A percentile compares a stretch with the other conserved stretches of the same genome.
Evolutionary conservation across 2,113 vertebrate genomes (phyloP).

Genomic region (Alligator mississippiensis): DNA sequence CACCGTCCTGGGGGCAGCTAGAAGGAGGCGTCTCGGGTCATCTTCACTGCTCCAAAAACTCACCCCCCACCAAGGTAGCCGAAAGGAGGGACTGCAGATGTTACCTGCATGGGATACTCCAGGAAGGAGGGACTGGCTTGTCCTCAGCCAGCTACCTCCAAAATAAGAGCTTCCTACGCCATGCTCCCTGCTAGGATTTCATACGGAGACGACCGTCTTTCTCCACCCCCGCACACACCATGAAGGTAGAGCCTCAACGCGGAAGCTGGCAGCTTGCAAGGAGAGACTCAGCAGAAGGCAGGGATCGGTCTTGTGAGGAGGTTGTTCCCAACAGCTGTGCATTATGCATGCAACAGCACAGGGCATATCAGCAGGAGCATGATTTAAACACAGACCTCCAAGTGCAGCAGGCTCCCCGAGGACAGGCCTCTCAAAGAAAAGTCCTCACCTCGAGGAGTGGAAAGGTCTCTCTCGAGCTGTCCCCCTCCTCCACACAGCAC

Average conservation of each 20-base stretch:
- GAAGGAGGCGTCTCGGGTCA: not conserved
- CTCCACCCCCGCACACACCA: not conserved
- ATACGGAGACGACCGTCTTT: not conserved
- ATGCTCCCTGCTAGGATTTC: not conserved
- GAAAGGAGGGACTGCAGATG: not conserved
- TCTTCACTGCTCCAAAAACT: not conserved
- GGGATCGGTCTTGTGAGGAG: slow-evolving; percentile 35
- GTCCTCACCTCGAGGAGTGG: not conserved
- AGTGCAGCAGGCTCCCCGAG: slow-evolving; percentile 56
- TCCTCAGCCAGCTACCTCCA: not conserved
- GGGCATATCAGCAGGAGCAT: slow-evolving; percentile 56
- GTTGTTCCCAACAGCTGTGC: slow-evolving; percentile 67
- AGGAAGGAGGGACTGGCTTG: not conserved
- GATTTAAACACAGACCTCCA: slow-evolving; percentile 56
- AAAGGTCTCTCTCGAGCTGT: no score
- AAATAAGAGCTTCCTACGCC: not conserved
- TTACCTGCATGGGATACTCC: not conserved
- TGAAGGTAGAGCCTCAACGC: not conserved
- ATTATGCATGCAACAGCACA: slow-evolving; percentile 65
- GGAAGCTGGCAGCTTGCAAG: not conserved
- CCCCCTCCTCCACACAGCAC: not conserved
- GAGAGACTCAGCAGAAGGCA: slow-evolving; percentile 20
- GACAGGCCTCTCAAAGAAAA: slow-evolving; percentile 66
- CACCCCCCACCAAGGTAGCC: not conserved
- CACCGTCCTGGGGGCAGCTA: not conserved